phyloP scores from a whole-genome alignment of 2,113 vertebrate species.

The Buteo buteo region DNA sequence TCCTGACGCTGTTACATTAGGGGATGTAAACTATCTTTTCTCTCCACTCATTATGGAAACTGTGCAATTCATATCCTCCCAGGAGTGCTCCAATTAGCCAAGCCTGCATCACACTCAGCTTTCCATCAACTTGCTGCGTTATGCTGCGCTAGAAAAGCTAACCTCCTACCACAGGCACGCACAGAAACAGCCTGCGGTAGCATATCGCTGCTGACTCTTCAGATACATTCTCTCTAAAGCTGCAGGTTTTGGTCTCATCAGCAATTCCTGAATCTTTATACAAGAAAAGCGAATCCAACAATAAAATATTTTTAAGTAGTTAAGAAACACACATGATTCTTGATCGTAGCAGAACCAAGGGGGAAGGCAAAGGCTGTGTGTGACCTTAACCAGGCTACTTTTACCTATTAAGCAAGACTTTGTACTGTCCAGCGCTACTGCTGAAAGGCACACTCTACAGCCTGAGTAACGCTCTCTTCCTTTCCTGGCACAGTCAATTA shows the following conservation, averaged over 20 bases:
- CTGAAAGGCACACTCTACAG: background rate
- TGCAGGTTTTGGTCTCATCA: constrained; percentile 55
- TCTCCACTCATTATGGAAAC: constrained; percentile 56
- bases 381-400: background rate
- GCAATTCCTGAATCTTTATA: constrained; percentile 18
- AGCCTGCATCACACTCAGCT: constrained; percentile 27
- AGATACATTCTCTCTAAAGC: constrained; percentile 48
- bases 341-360: background rate
- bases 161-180: background rate
- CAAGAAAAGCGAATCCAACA: background rate
- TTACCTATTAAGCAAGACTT: background rate
- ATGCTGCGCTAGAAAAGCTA: background rate
- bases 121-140: constrained; percentile 38
- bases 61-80: constrained; percentile 53
- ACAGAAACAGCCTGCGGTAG: constrained; percentile 15
- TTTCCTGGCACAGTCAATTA: background rate
- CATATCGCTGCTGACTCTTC: constrained; percentile 19
- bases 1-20: constrained; percentile 31
- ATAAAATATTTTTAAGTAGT: background rate
- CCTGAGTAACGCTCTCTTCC: background rate
- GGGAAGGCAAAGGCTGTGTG: background rate
- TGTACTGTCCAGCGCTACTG: background rate
- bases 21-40: constrained; percentile 58
- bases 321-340: background rate
- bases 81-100: constrained; percentile 62